Evolutionary conservation across 2,113 vertebrate species (phyloP).

Genomic region (human (Homo sapiens)): GRCh38 chr2:64529001-64529500

Average conservation of each 20-base stretch:
- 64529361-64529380: constrained; percentile 23
- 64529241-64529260: not conserved
- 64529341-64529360: not conserved
- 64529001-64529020: not conserved
- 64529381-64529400: not conserved
- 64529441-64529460: not conserved
- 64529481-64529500: constrained; percentile 23
- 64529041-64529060: not conserved
- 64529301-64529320: constrained; percentile 10
- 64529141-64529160: not conserved
- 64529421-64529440: constrained; percentile 21
- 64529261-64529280: not conserved
- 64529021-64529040: not conserved
- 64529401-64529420: not conserved
- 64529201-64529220: not conserved
- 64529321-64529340: not conserved
- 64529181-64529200: not conserved
- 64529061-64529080: not conserved
- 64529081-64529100: not conserved
- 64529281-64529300: constrained; percentile 36
- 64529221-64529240: not conserved
- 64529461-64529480: not conserved
- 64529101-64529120: not conserved
- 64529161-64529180: not conserved
- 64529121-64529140: not conserved